Base-by-base conservation (phyloP, 2,888 invertebrate species). In the Melanostoma mellinum region DNA sequence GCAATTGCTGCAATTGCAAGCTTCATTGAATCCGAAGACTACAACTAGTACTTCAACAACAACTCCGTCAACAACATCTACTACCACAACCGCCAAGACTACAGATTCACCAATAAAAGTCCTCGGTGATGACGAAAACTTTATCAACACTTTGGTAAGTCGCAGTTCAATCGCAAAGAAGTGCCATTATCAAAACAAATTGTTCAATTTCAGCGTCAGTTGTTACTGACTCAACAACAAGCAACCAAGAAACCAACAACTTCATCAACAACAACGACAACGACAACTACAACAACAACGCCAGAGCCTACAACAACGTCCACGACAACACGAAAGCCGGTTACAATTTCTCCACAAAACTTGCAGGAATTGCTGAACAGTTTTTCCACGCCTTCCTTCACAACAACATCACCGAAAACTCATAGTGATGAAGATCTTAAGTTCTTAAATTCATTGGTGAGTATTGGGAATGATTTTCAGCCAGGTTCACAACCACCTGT, bases 381-480 rank as follows among this genome's bases (percentile, higher is more conserved):
- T 10, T 79, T 84, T 30, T 79, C 84, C 0, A 80, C 85, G 5
- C 79, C 84, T 2, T 61, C 81, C 35, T 86, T 82, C 46, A 73
- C 87, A 35, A 73, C 85, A 0, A 86, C 85, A 6, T 88, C 33
- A 79, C 40, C 75, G 4, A 82, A 50, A 44, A 53, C 79, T 2
- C 35, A 2, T 0, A 92, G 92, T 61, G 89, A 92, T 88, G 93
- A 94, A 82, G 94, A 94, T 88, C 89, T 94, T 85, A 92, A 92
- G 46, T 94, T 94, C 88, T 89, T 94, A 32, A 92, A 93, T 87
- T 93, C 93, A 86, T 91, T 94, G 92, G 94, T 94, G 92, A 90
- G 91, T 44, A 2, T 10, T 3, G 4, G 1, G 10, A 35, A 53
- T 1, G 20, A 20, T 20, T 20, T 20, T 20, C 20, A 20, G 20